Percentiles rank a stretch among this genome's conserved stretches.
Conservation (phyloP, 2,113 vertebrate genomes). For the Lamprotornis superbus region DNA sequence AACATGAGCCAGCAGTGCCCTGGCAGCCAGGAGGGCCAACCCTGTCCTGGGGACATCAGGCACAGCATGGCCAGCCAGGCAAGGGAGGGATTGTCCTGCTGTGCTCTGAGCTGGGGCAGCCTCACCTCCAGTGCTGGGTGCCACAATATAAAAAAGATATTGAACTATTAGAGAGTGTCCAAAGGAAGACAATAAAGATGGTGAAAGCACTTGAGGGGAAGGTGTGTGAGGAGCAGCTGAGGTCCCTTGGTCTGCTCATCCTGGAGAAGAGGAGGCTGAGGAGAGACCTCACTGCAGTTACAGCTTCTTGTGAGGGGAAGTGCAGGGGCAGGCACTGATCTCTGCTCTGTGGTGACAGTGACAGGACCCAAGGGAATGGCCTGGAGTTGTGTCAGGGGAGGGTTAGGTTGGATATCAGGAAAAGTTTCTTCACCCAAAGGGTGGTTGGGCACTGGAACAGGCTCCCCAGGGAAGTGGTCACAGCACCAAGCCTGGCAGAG, state of each 20-base stretch:
- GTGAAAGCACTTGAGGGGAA: neutral
- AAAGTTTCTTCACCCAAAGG: neutral
- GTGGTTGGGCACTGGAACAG: fast-evolving
- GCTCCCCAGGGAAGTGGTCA: neutral
- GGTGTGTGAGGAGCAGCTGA: fast-evolving
- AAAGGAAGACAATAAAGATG: fast-evolving
- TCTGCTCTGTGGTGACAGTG: neutral
- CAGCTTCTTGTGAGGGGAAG: neutral
- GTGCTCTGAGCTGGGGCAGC: fast-evolving
- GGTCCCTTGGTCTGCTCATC: neutral
- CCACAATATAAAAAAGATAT: fast-evolving
- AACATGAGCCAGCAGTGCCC: neutral
- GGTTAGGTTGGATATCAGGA: neutral
- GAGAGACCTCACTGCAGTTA: neutral
- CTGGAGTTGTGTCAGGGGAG: neutral
- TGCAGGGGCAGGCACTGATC: fast-evolving
- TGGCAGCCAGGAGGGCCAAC: neutral
- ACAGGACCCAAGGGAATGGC: neutral
- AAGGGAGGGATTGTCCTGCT: neutral
- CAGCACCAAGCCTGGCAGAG: neutral
- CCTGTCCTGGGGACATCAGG: neutral
- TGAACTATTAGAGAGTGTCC: neutral
- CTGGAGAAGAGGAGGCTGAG: too few species aligned
- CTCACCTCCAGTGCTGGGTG: neutral
- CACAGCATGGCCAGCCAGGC: neutral